Evolutionary conservation across 2,797 vertebrate species (phyloP).

Genomic region (Melanotaenia nigrans): DNA sequence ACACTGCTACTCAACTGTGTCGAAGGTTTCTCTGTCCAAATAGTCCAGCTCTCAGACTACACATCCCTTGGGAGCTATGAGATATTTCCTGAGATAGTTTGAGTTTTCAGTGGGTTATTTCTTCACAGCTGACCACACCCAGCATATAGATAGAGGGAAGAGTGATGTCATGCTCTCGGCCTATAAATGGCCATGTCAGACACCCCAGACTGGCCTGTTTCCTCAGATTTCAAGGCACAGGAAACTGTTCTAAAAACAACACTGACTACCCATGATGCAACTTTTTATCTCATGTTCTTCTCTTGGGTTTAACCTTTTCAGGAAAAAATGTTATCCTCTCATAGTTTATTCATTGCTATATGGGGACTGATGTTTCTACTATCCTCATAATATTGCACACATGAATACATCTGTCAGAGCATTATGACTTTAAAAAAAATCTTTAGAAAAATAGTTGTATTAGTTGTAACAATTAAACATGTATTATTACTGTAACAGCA

Average conservation of each 20-base stretch:
- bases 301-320: constrained; percentile 1
- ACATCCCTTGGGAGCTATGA: constrained; percentile 42
- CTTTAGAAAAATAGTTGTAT: not conserved
- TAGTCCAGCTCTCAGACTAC: constrained; percentile 18
- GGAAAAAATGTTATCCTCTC: constrained; percentile 1
- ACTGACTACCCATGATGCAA: constrained; percentile 29
- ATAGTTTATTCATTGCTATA: not conserved
- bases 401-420: not conserved
- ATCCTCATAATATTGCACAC: not conserved
- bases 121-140: constrained; percentile 50
- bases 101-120: constrained; percentile 20
- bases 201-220: constrained; percentile 40
- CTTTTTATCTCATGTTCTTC: constrained; percentile 11
- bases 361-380: not conserved
- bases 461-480: not conserved
- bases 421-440: not conserved
- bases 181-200: constrained; percentile 60
- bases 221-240: constrained; percentile 43
- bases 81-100: constrained; percentile 66
- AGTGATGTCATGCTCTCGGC: constrained; percentile 53
- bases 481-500: not conserved
- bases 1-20: constrained; percentile 48
- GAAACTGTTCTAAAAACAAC: constrained; percentile 47
- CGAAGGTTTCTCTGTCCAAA: constrained; percentile 37
- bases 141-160: constrained; percentile 24